phyloP scores from a whole-genome alignment of 2,113 vertebrate species.

The Nibea albiflora region DNA sequence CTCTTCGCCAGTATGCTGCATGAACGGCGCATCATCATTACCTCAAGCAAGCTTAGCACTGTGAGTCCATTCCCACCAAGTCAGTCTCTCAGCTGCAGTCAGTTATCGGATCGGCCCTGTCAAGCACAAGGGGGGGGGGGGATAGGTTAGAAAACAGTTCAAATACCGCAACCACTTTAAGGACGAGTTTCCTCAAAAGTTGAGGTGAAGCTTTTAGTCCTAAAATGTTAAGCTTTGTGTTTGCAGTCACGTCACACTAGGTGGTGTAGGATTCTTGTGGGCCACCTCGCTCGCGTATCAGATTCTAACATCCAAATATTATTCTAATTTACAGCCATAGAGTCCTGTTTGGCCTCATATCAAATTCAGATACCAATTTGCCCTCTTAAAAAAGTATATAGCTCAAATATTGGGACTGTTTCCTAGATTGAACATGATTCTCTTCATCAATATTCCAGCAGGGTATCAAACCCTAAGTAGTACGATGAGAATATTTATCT shows the following conservation, averaged over 20 bases:
- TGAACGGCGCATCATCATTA: slow-evolving; percentile 95
- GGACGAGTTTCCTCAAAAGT: neutral
- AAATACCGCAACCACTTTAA: neutral
- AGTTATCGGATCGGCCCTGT: slow-evolving; percentile 29
- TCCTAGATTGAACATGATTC: slow-evolving; percentile 65
- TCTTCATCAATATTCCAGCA: slow-evolving; percentile 76
- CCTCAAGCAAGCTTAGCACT: slow-evolving; percentile 98
- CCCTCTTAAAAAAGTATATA: slow-evolving; percentile 36
- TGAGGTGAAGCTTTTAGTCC: neutral
- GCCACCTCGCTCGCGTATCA: neutral
- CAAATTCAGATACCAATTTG: slow-evolving; percentile 26
- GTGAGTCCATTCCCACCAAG: slow-evolving; percentile 86
- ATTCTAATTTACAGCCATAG: slow-evolving; percentile 12
- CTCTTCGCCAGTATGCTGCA: slow-evolving; percentile 97
- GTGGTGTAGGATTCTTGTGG: neutral
- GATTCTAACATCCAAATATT: neutral
- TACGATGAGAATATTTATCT: slow-evolving; percentile 60
- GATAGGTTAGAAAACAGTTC: slow-evolving; percentile 7
- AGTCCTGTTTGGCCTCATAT: slow-evolving; percentile 26
- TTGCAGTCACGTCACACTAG: neutral
- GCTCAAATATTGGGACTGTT: slow-evolving; percentile 30
- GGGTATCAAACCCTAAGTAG: slow-evolving; percentile 63
- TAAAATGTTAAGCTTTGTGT: neutral
- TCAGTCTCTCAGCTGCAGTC: slow-evolving; percentile 21
- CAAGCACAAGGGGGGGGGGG: slow-evolving; percentile 2